Evolutionary conservation across 2,113 vertebrate genomes (phyloP), one percentile per base, ranked within the genome.

Genomic region (Ascaphus truei): DNA sequence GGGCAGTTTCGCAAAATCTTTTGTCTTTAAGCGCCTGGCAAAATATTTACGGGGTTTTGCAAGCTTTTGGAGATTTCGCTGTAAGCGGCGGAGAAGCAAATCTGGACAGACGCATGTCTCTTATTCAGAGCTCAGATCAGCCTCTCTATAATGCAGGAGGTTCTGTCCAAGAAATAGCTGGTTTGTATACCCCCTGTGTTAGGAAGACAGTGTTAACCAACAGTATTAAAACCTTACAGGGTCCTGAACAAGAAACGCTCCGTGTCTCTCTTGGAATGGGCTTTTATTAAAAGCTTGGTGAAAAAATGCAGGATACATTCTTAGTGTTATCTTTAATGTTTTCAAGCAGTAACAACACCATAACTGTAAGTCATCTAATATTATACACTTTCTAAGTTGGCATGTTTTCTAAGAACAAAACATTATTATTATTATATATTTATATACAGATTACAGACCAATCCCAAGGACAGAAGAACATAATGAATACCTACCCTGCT

Each of bases 261-360:
- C 41, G 63, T 76, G 71, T 80, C 79, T 86, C 85, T 76, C 85
- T 88, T 88, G 76, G 76, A 88, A 85, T 59, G 83, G 83, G 83
- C 80, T 92, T 92, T 92, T 92, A 91, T 92, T 84, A 83, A 90
- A 82, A 87, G 85, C 71, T 72, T 80, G 75, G 84, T 88, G 85
- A 85, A 85, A n/a, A 86, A 90, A 89, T 78, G 80, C 82, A 89
- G 85, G 80, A 87, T 91, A 91, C 87, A 92, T 83, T 84, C 79
- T 86, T 82, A 86, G 86, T 83, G 81, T 83, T 82, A 87, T 83
- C 81, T 78, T 73, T 51, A 76, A 82, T 83, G 84, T 27, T 68
- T 79, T 82, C 72, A 63, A 89, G 86, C 81, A 84, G 80, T 79
- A 81, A 77, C 74, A 78, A 90, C 79, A 83, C 81, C 78, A 76